Evolutionary conservation across 2,113 vertebrate genomes (phyloP), one percentile per base, ranked within the genome.

Genomic region (Cottus gobio): DNA sequence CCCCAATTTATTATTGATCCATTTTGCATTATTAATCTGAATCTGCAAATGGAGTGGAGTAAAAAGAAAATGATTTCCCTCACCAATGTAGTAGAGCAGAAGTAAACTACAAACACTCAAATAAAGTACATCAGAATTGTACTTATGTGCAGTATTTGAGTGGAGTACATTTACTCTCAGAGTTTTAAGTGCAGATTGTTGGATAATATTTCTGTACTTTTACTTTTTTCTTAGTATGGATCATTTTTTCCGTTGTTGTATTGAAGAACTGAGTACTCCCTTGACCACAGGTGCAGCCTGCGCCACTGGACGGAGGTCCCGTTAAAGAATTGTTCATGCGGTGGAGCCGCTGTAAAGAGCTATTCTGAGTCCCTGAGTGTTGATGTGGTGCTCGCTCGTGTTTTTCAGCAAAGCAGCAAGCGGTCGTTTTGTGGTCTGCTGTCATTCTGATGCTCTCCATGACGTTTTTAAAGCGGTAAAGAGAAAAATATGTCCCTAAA

Each of bases 391-490:
- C 71, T 70, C 28, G 0, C 37, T 52, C 46, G 63, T 89, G 87
- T 85, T 88, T 86, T 57, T 83, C 24, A 71, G 75, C 54, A 0
- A 2, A 73, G 58, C 82, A 28, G 71, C 50, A 83, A 84, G 69
- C 58, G 11, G 42, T 89, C 75, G 90, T 92, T 92, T 91, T 87
- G 92, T 81, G 92, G 91, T 68, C 56, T 48, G 81, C 39, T 71
- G 90, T 90, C 84, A 80, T 66, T 75, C 74, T 57, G 70, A 80
- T 24, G 62, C 68, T 80, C 75, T 82, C 79, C 68, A 34, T 66
- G 77, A 84, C 69, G 67, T 73, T 74, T 84, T 77, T 26, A 24
- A 63, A 36, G 71, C 61, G 60, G 67, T 65, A 37, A 37, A 72
- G 60, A 82, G 75, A 73, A 86, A 90, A 85, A 89, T 18, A 86